Evolutionary conservation across 2,797 vertebrate genomes (phyloP).

Genomic region (Crenichthys baileyi): DNA sequence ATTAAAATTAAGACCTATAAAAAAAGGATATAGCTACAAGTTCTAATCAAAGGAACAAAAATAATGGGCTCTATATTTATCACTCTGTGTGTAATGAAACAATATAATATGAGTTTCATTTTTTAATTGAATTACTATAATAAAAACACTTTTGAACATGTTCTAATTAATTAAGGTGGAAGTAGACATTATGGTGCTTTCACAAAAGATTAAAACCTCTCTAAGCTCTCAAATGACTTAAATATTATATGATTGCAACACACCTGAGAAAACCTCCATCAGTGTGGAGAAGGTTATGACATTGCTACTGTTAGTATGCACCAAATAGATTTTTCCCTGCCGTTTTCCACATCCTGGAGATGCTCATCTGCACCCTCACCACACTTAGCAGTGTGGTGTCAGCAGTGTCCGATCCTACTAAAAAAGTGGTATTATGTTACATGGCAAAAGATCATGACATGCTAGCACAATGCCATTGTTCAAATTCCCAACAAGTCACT

Average conservation of each 20-base stretch:
- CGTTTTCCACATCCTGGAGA: background rate
- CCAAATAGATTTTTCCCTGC: background rate
- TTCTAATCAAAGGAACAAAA: background rate
- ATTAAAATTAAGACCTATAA: background rate
- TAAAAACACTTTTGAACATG: background rate
- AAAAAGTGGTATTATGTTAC: background rate
- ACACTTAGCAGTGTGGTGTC: background rate
- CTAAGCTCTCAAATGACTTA: no score
- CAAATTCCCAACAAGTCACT: background rate
- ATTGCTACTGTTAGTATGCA: background rate
- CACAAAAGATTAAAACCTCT: no score
- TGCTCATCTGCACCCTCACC: background rate
- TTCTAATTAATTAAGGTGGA: background rate
- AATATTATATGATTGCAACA: no score
- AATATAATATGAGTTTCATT: background rate
- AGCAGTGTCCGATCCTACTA: background rate
- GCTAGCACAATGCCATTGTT: background rate
- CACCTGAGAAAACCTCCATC: no score
- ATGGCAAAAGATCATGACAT: background rate
- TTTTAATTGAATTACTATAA: background rate
- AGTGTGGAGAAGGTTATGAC: background rate
- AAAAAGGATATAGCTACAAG: background rate
- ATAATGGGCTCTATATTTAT: background rate
- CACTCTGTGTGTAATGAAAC: background rate
- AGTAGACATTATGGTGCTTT: no score